phyloP scores from a whole-genome alignment of 2,888 invertebrate genomes.

The Hofmannophila pseudospretella region DNA sequence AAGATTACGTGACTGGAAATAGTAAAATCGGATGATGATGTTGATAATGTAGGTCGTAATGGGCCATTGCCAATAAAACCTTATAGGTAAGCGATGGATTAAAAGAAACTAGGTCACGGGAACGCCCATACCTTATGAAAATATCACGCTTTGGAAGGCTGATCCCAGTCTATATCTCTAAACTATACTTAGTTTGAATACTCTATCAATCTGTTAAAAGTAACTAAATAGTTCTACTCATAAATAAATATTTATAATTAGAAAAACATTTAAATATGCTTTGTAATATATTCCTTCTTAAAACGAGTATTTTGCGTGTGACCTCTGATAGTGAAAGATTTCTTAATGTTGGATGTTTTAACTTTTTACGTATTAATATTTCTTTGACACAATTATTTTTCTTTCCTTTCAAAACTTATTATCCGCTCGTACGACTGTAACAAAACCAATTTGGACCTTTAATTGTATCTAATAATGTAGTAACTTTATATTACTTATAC shows the following conservation, averaged over 20 bases:
- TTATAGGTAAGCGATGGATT: conserved; percentile 78
- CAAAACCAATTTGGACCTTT: too few relatives aligned
- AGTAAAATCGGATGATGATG: conserved; percentile 77
- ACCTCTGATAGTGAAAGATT: too few relatives aligned
- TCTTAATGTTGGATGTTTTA: too few relatives aligned
- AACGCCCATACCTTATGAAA: conserved; percentile 65
- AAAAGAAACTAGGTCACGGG: conserved; percentile 73
- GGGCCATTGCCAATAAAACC: conserved; percentile 76
- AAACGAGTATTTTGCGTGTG: too few relatives aligned
- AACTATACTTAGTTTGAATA: conserved; percentile 11
- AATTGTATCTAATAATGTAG: conserved; percentile 33
- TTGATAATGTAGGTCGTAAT: conserved; percentile 77
- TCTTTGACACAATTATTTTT: too few relatives aligned
- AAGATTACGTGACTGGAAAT: conserved; percentile 77
- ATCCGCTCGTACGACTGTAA: too few relatives aligned
- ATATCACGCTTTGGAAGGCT: conserved; percentile 52
- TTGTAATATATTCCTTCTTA: too few relatives aligned
- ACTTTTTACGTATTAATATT: too few relatives aligned
- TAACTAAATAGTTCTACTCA: not conserved
- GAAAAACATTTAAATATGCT: too few relatives aligned
- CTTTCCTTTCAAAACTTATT: too few relatives aligned
- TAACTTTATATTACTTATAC: conserved; percentile 41
- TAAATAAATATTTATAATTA: too few relatives aligned
- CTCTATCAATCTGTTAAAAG: not conserved
- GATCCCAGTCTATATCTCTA: conserved; percentile 30